Evolutionary conservation across 2,888 invertebrate genomes (phyloP), one percentile per base, ranked within the genome.

Genomic region (Synergus gifuensis): DNA sequence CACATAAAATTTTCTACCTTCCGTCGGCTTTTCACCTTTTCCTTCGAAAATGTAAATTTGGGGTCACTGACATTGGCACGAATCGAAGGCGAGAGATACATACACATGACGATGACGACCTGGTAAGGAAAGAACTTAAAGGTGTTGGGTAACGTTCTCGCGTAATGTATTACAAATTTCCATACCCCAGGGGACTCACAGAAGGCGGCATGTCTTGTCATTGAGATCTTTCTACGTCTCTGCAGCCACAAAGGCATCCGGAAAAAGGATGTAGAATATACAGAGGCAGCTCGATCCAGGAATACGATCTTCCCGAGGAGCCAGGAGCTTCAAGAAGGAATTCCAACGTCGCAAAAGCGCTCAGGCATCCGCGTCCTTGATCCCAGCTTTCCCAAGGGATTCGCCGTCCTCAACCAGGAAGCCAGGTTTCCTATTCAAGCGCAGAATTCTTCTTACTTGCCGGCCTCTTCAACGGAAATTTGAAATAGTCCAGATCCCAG

Each of bases 1-100:
- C 5, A 42, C 14, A 58, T 9, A 60, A 66, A 60, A 60, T 73
- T 40, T 42, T 54, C 76, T 76, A 42, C n/a, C 54, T 73, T 54
- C 36, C 9, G n/a, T n/a, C 11, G n/a, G 77, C 44, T 77, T 81
- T 69, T 69, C 62, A 58, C 83, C 85, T 85, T 86, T 87, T 86
- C 83, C 87, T 83, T 79, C 77, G 87, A 78, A 86, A 86, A 88
- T 86, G 87, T 84, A 87, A 87, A 88, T 87, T 87, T 85, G 83
- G 81, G 87, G 87, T 87, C 85, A 84, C 83, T 83, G 87, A 84
- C 85, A 85, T 84, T 84, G 84, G 81, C 80, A 9, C 36, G 9
- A 54, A 40, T 73, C 54, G 73, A 54, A 73, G 73, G 11, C 36
- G 28, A 16, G 54, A 54, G n/a, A 69, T 49, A 69, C 46, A 54